Percentiles rank a stretch among this genome's conserved stretches.
Conservation (phyloP, 2,113 vertebrate species). For the Phylloscopus trochilus region DNA sequence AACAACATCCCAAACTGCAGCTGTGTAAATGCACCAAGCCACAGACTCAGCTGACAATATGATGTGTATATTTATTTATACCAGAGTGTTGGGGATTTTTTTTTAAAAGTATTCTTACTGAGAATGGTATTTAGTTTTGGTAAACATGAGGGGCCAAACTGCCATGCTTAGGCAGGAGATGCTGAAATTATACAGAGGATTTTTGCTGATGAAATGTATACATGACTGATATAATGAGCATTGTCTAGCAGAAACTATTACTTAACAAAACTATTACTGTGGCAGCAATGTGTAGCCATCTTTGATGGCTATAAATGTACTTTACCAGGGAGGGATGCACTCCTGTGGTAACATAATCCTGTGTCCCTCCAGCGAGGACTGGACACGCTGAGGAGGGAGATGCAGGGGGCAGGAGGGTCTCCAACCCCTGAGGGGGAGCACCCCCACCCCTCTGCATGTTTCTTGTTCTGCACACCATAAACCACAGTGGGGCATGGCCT, state of each 20-base stretch:
- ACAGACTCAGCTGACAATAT: neutral
- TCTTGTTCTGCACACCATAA: neutral
- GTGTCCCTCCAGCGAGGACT: neutral
- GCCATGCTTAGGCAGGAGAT: neutral
- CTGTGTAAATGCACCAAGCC: neutral
- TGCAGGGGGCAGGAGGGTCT: neutral
- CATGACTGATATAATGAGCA: neutral
- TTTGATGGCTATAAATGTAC: neutral
- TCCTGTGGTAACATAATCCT: neutral
- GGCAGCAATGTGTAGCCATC: neutral
- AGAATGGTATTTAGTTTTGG: neutral
- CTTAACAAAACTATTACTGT: neutral
- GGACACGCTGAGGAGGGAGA: neutral
- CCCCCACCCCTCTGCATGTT: neutral
- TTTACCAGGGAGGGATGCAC: neutral
- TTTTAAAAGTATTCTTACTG: neutral
- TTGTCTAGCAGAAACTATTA: neutral
- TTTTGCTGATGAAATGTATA: neutral
- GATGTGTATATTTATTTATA: neutral
- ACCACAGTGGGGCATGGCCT: neutral
- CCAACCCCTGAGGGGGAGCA: neutral
- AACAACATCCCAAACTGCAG: slow-evolving; percentile 1
- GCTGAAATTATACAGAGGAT: neutral
- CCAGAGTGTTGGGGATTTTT: neutral
- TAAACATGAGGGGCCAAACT: neutral